These are phyloP conservation scores for Nerophis ophidion DNA, from an alignment of 2,113 vertebrate genomes.

Conservation along the genomic window DNA sequence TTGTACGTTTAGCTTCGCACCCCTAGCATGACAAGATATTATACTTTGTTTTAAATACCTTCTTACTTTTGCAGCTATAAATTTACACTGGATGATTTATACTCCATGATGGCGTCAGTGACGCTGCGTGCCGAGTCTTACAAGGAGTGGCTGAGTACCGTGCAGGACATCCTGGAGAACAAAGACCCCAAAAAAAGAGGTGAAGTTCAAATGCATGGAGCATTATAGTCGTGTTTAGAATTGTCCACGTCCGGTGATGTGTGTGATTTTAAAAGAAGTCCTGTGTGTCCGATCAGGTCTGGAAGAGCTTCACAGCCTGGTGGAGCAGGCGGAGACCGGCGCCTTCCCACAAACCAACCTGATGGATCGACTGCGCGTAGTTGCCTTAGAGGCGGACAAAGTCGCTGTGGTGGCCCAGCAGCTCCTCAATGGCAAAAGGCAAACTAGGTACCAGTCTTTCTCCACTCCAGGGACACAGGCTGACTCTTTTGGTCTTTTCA, in stretches of 20 bases:
- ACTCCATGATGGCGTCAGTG: conserved; percentile 78
- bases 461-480: too few relatives aligned
- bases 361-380: conserved; percentile 75
- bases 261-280: neutral
- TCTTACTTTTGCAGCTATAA: conserved; percentile 73
- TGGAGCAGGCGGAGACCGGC: conserved; percentile 86
- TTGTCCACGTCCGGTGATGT: neutral
- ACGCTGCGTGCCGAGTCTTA: conserved; percentile 84
- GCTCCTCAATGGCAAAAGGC: conserved; percentile 89
- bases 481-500: too few relatives aligned
- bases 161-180: conserved; percentile 82
- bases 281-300: conserved; percentile 71
- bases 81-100: conserved; percentile 84
- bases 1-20: too few relatives aligned
- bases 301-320: conserved; percentile 80
- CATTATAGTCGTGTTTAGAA: neutral
- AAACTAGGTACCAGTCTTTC: conserved; percentile 77
- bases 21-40: neutral
- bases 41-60: neutral
- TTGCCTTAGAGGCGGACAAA: conserved; percentile 85
- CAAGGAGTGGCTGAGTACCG: conserved; percentile 81
- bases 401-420: conserved; percentile 90
- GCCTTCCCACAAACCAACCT: conserved; percentile 82
- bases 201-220: conserved; percentile 28
- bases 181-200: conserved; percentile 83